phyloP scores from a whole-genome alignment of 2,797 vertebrate species.

The Dipus sagitta region DNA sequence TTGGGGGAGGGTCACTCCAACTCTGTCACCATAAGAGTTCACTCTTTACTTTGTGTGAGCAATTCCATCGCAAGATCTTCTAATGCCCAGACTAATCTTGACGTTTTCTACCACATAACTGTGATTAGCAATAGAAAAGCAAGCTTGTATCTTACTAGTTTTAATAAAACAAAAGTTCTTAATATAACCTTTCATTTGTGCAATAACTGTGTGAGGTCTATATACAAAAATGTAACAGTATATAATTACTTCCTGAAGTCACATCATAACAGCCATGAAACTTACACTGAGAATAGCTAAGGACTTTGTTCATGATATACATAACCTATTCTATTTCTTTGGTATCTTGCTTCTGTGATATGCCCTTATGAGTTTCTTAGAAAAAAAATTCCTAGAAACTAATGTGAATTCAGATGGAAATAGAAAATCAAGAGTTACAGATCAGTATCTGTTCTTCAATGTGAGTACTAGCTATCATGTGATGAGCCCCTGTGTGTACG shows the following conservation, averaged over 20 bases:
- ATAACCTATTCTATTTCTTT: not conserved
- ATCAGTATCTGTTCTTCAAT: not conserved
- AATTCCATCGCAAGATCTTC: conserved; percentile 15
- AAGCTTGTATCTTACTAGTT: not conserved
- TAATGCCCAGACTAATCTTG: not conserved
- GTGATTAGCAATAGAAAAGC: not conserved
- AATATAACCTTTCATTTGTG: conserved; percentile 8
- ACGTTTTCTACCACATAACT: conserved; percentile 12
- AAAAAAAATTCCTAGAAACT: conserved; percentile 3
- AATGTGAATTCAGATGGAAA: not conserved
- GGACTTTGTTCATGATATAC: not conserved
- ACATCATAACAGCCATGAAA: conserved; percentile 49
- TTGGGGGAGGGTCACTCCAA: not conserved
- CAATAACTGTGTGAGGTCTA: not conserved
- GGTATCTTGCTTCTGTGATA: not conserved
- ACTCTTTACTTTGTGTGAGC: not conserved
- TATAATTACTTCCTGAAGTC: not conserved
- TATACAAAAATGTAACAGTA: not conserved
- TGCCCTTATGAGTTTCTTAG: not conserved
- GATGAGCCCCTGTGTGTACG: not conserved
- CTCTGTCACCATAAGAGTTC: not conserved
- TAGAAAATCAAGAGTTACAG: not conserved
- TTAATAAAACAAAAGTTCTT: not conserved
- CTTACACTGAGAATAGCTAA: not conserved
- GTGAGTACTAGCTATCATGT: not conserved